Evolutionary conservation across 2,113 vertebrate genomes (phyloP), one percentile per base, ranked within the genome.

Genomic region (Panurus biarmicus): DNA sequence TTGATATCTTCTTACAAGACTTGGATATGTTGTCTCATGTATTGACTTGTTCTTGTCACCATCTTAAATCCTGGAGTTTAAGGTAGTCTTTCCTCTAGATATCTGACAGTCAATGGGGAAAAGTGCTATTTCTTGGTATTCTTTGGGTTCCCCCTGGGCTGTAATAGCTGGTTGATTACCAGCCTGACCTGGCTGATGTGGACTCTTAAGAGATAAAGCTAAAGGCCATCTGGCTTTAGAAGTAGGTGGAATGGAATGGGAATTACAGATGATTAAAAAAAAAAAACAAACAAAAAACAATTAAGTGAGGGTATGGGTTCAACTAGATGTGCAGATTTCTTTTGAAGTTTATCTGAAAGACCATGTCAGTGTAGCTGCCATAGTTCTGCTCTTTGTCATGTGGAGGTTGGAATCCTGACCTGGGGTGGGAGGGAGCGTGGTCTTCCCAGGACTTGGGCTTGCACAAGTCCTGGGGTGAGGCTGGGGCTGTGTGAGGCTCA

Each of bases 361-460:
- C 31, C 3, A 2, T 6, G 12, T 23, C 33, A 12, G 23, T 10
- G 20, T 28, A 36, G 62, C 62, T 90, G 40, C 38, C 1, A 0
- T 5, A 14, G 48, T 7, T 87, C 35, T 81, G 73, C 13, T 19
- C 17, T 57, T 14, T 45, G 13, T 40, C 42, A 2, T 2, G 1
- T 0, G 0, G 20, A 54, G 26, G 6, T n/a, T 61, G 86, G 31
- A 69, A 31, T 88, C 38, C 38, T 13, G 6, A 13, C 18, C 9
- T 8, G 53, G 31, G 10, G 2, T 28, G 40, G 72, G 29, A 61
- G 53, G 35, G 35, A 47, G 33, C 0, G 0, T 33, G 31, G 15
- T 71, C 12, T 56, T 47, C 35, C 50, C 6, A 0, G 35, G 28
- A 33, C 24, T n/a, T 1, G 4, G 40, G 10, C 48, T 50, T 42